Evolutionary conservation across 2,888 invertebrate species (phyloP).

Genomic region (Lepidonotus clava): DNA sequence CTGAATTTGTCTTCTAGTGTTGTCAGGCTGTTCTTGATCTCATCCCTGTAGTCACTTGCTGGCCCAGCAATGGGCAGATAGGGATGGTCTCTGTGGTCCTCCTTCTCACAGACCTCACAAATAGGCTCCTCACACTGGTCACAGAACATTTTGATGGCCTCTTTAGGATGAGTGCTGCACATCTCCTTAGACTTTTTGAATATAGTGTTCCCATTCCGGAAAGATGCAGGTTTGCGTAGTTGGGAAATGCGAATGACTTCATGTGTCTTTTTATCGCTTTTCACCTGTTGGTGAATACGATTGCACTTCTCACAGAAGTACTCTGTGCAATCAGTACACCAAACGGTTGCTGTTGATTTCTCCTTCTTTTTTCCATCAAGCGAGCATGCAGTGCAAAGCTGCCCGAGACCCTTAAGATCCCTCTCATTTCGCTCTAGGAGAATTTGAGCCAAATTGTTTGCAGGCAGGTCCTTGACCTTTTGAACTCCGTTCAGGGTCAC

Average conservation of each 20-base stretch:
- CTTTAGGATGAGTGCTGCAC: constrained; percentile 34
- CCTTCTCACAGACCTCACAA: constrained; percentile 31
- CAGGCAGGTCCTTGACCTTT: neutral
- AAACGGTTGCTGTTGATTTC: neutral
- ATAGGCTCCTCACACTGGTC: constrained; percentile 39
- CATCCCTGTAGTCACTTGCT: neutral
- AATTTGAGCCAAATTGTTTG: constrained; percentile 30
- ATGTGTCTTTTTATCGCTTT: neutral
- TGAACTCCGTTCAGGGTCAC: neutral
- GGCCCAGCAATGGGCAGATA: constrained; percentile 1
- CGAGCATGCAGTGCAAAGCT: constrained; percentile 9
- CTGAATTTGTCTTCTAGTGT: neutral
- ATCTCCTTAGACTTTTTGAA: constrained; percentile 30
- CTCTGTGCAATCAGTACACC: constrained; percentile 46
- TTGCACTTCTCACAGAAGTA: constrained; percentile 54
- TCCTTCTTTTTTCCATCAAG: constrained; percentile 29
- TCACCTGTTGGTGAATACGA: neutral
- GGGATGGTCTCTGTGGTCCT: neutral
- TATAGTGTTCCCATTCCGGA: neutral
- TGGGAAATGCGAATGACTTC: neutral
- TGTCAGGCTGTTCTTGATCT: constrained; percentile 14
- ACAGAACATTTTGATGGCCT: constrained; percentile 42
- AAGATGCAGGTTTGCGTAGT: neutral
- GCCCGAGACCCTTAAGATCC: neutral
- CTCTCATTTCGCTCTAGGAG: constrained; percentile 28